Conservation (phyloP, 64 coral and sea anemone species). For the Hydrozoanthus tunicans region DNA sequence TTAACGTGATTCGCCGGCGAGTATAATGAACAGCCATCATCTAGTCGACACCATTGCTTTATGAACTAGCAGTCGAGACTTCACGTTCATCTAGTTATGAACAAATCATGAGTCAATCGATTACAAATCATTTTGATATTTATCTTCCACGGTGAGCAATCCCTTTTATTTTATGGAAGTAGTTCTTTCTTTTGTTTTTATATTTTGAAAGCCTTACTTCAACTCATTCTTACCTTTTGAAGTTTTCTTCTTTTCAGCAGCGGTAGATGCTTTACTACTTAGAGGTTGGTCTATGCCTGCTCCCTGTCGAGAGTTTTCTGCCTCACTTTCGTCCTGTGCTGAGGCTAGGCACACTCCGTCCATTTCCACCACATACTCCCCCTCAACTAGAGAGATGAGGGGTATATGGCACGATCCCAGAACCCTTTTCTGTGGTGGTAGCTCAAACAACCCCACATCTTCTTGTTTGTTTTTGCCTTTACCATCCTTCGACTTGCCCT, state of each 20-base stretch:
- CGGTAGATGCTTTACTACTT: slow-evolving; percentile 14
- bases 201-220: too few relatives aligned
- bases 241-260: slow-evolving; percentile 63
- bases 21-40: too few relatives aligned
- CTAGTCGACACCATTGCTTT: too few relatives aligned
- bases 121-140: too few relatives aligned
- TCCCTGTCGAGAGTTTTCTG: slow-evolving; percentile 38
- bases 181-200: too few relatives aligned
- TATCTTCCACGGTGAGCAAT: too few relatives aligned
- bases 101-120: too few relatives aligned
- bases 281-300: neutral
- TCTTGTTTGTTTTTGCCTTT: slow-evolving; percentile 88
- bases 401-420: slow-evolving; percentile 76
- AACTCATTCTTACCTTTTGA: slow-evolving; percentile 50
- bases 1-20: too few relatives aligned
- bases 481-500: slow-evolving; percentile 72
- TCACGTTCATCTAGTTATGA: too few relatives aligned
- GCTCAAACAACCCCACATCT: slow-evolving; percentile 85
- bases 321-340: slow-evolving; percentile 37
- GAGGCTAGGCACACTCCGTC: slow-evolving; percentile 51
- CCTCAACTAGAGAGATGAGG: slow-evolving; percentile 66
- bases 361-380: slow-evolving; percentile 55
- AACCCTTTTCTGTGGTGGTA: slow-evolving; percentile 66
- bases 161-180: too few relatives aligned
- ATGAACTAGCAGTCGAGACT: too few relatives aligned